Evolutionary conservation across 2,888 invertebrate genomes (phyloP).

Genomic region (Punctoribates punctum): DNA sequence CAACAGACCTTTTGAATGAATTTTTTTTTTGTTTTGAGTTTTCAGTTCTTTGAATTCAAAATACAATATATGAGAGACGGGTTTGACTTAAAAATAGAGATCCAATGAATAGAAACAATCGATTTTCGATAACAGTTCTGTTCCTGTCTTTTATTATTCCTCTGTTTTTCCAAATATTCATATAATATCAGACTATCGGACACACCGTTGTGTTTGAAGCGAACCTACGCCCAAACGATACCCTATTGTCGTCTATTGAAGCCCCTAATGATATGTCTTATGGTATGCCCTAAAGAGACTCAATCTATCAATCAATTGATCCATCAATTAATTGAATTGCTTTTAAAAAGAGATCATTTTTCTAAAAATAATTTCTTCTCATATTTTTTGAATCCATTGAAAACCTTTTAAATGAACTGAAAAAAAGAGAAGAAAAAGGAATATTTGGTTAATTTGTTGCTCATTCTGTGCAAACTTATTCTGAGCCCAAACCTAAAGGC

Average conservation of each 20-base stretch:
- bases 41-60: not conserved
- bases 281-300: not conserved
- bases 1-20: not conserved
- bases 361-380: not conserved
- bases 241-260: not conserved
- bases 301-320: not conserved
- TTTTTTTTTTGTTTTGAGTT: not conserved
- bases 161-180: not conserved
- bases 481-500: not conserved
- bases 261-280: not conserved
- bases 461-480: not conserved
- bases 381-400: too few species aligned
- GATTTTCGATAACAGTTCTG: slow-evolving; percentile 9
- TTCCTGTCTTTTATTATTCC: slow-evolving; percentile 6
- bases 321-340: not conserved
- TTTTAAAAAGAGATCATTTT: not conserved
- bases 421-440: not conserved
- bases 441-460: not conserved
- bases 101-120: not conserved
- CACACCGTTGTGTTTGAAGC: not conserved
- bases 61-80: slow-evolving; percentile 8
- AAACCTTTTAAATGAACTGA: not conserved
- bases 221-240: slow-evolving; percentile 12
- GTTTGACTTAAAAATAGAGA: slow-evolving; percentile 13
- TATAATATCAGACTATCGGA: not conserved